Percentiles rank a stretch among this genome's conserved stretches.
These are phyloP conservation scores for Meles meles DNA, from an alignment of 2,113 vertebrate genomes.

Conservation along the genomic window DNA sequence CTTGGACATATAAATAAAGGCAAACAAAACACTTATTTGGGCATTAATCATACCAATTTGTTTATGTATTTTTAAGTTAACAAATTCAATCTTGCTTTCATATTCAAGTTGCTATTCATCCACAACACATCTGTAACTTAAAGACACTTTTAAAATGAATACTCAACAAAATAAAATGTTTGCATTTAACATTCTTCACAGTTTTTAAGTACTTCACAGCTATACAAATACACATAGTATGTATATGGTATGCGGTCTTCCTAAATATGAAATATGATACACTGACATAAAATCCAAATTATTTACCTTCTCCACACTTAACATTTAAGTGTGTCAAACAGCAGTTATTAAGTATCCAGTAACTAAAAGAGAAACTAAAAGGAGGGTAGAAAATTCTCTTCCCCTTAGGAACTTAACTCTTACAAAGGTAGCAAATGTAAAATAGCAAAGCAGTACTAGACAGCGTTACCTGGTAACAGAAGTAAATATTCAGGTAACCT, in stretches of 20 bases:
- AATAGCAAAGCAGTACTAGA: background rate
- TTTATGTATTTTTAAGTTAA: background rate
- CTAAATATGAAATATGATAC: slow-evolving; percentile 5
- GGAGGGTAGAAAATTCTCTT: background rate
- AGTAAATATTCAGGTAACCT: background rate
- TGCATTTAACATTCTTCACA: background rate
- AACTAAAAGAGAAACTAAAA: slow-evolving; percentile 37
- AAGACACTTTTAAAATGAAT: slow-evolving; percentile 25
- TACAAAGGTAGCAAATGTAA: slow-evolving; percentile 11
- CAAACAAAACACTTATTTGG: background rate
- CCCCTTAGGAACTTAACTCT: background rate
- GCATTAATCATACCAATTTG: background rate
- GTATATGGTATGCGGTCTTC: background rate
- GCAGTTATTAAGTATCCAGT: background rate
- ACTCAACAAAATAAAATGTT: slow-evolving; percentile 4
- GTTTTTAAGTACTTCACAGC: slow-evolving; percentile 32
- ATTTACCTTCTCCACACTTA: slow-evolving; percentile 54
- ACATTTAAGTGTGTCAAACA: slow-evolving; percentile 23
- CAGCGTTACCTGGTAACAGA: background rate
- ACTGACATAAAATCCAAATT: slow-evolving; percentile 27
- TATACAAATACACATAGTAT: background rate
- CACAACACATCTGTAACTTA: background rate
- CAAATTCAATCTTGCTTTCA: background rate
- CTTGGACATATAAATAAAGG: background rate
- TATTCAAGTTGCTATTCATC: background rate